Evolutionary conservation across 2,113 vertebrate genomes (phyloP), one percentile per base, ranked within the genome.

Genomic region (Leucopternis melanops): DNA sequence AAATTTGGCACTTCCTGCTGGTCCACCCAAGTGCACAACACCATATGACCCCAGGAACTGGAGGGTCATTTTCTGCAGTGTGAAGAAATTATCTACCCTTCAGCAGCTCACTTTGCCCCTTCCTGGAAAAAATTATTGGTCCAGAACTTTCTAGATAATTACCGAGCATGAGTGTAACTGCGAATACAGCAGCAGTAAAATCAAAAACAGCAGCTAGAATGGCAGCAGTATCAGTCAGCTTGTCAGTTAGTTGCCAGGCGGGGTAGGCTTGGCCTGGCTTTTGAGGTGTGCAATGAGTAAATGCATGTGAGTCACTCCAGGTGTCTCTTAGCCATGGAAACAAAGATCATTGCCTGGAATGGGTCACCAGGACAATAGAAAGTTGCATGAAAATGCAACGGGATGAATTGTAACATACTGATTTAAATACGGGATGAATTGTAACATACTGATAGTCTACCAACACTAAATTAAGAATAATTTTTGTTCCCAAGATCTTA

Each of bases 41-140:
- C 3, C 40, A 27, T 50, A 19, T 36, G 13, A 75, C 32, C 57
- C 13, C 34, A 36, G 14, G 42, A 88, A 45, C 18, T 52, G 22
- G 25, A 72, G 2, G 5, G 40, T 57, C 13, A n/a, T 62, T 84
- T 84, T 80, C 45, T 3, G 0, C 15, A 45, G 9, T 2, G 0
- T 55, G n/a, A 65, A 87, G 27, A 89, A 70, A n/a, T 65, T 71
- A 22, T 26, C 11, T n/a, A 21, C 15, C 13, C 32, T 91, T 50
- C 29, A 77, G 29, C 31, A 85, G 19, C 12, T 77, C 77, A 10
- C 3, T 95, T 83, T 38, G 10, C 31, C 6, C 8, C 16, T 71
- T 62, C 40, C 16, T 57, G 4, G 14, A 62, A 63, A 66, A 93
- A 84, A 75, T 40, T 25, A 45, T 50, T 29, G 11, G 8, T 61